These are phyloP conservation scores for Rhingia campestris DNA, from an alignment of 2,888 invertebrate genomes.

Conservation along the genomic window DNA sequence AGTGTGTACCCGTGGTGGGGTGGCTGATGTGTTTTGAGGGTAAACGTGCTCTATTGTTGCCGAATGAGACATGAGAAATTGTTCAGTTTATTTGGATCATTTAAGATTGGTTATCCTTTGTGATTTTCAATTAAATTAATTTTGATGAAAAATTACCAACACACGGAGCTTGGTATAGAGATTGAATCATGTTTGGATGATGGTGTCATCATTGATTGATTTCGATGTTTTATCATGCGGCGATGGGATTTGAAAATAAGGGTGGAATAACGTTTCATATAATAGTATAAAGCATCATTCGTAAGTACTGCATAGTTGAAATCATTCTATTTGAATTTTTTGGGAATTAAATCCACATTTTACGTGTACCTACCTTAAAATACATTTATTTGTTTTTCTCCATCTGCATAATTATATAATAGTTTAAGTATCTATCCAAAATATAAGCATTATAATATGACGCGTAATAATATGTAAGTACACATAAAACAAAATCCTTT, in stretches of 20 bases:
- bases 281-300: too few species aligned
- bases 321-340: too few species aligned
- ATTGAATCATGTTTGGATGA: constrained; percentile 72
- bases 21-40: constrained; percentile 44
- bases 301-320: too few species aligned
- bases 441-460: too few species aligned
- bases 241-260: not conserved
- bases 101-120: constrained; percentile 74
- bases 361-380: too few species aligned
- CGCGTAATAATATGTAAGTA: too few species aligned
- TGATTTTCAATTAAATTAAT: constrained; percentile 73
- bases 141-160: constrained; percentile 70
- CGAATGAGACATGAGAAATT: constrained; percentile 66
- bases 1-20: constrained; percentile 11
- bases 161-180: constrained; percentile 21
- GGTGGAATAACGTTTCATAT: not conserved
- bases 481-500: too few species aligned
- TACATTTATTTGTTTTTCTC: too few species aligned
- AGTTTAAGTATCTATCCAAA: too few species aligned
- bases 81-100: constrained; percentile 73
- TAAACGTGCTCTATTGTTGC: constrained; percentile 68
- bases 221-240: constrained; percentile 55
- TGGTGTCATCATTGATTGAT: constrained; percentile 71
- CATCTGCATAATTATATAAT: too few species aligned
- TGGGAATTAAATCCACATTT: too few species aligned